Percentiles rank a stretch among this genome's conserved stretches.
These are phyloP conservation scores for Drosophila murphyi DNA, from an alignment of 1,140 invertebrate species.

Conservation along the genomic window DNA sequence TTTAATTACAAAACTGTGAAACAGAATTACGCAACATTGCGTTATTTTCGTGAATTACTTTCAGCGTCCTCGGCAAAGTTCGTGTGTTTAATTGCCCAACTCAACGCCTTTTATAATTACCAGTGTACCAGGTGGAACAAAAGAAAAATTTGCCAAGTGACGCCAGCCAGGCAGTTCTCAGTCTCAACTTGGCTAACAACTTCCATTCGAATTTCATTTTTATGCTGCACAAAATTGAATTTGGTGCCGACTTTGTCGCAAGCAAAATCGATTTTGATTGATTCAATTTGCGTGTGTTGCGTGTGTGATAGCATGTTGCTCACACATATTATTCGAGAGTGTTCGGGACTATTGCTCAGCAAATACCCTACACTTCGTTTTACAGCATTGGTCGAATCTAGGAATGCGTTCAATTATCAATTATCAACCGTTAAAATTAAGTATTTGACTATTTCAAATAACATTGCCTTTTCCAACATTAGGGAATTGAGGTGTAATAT, in stretches of 20 bases:
- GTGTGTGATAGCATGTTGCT: constrained; percentile 53
- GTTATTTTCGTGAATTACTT: constrained; percentile 75
- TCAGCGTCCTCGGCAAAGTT: constrained; percentile 36
- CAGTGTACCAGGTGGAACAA: constrained; percentile 4
- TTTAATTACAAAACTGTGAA: constrained; percentile 84
- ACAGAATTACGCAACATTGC: constrained; percentile 80
- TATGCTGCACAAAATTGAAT: constrained; percentile 37
- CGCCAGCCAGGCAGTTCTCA: constrained; percentile 6
- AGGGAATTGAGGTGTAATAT: too few species aligned
- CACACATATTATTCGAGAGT: background rate
- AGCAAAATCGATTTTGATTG: constrained; percentile 60
- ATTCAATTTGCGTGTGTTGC: constrained; percentile 48
- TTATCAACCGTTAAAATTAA: too few species aligned
- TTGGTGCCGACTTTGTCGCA: constrained; percentile 28
- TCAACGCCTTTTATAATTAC: constrained; percentile 80
- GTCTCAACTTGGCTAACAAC: constrained; percentile 1
- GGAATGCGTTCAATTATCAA: too few species aligned
- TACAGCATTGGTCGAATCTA: background rate
- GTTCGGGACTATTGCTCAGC: background rate
- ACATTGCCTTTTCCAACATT: too few species aligned
- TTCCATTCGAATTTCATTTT: constrained; percentile 40
- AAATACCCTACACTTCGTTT: background rate
- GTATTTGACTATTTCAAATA: too few species aligned
- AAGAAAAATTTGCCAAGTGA: constrained; percentile 35
- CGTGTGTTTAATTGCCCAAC: constrained; percentile 77